Percentiles rank a stretch among this genome's conserved stretches.
These are phyloP conservation scores for Asobara japonica DNA, from an alignment of 1,140 invertebrate species.

Conservation along the genomic window DNA sequence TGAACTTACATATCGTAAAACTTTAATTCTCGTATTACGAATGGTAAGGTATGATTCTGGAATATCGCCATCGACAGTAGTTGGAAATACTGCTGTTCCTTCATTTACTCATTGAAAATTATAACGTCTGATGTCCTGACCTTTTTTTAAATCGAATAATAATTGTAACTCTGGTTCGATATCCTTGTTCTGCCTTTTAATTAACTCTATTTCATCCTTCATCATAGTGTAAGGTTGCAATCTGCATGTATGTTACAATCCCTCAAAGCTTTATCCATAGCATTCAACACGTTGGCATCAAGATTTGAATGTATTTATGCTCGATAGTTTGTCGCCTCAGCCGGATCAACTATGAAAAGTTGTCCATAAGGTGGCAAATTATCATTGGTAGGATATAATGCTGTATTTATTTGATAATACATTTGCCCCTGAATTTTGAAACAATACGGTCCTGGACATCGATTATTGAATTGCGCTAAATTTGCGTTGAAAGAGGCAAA, in stretches of 20 bases:
- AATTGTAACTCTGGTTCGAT: conserved; percentile 14
- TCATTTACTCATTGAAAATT: background rate
- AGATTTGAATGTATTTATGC: no score
- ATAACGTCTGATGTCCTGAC: background rate
- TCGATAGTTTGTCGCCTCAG: no score
- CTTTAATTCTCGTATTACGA: conserved; percentile 24
- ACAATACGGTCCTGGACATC: background rate
- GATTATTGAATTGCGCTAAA: background rate
- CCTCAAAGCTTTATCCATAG: no score
- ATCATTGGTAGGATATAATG: no score
- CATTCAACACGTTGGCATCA: no score
- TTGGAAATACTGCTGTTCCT: background rate
- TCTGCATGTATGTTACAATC: no score
- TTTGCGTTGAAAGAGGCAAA: conserved; percentile 14
- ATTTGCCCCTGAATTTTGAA: conserved; percentile 28
- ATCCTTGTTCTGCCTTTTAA: no score
- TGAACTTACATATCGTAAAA: background rate
- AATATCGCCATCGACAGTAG: background rate
- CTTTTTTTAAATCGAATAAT: conserved; percentile 1
- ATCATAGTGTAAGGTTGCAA: no score
- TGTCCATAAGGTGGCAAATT: no score
- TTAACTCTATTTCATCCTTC: no score
- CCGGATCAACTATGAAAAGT: no score
- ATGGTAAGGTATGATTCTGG: background rate
- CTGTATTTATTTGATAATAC: no score